Evolutionary conservation across 2,797 vertebrate genomes (phyloP).

Genomic region (Selene dorsalis): DNA sequence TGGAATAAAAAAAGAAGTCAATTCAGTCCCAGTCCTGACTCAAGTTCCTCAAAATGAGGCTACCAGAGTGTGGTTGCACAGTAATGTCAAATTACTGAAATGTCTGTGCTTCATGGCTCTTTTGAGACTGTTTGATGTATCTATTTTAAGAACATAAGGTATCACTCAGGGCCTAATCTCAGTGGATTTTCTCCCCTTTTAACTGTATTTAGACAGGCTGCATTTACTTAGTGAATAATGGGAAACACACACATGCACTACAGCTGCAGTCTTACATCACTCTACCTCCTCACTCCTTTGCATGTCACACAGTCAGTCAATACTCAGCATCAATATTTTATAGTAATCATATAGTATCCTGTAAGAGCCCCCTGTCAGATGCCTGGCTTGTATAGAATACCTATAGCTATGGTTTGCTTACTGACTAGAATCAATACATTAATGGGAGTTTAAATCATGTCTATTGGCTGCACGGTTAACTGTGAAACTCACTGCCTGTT

Average conservation of each 20-base stretch:
- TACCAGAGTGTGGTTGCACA: neutral
- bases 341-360: conserved; percentile 61
- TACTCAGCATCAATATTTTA: conserved; percentile 55
- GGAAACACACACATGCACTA: conserved; percentile 2
- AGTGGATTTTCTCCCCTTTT: conserved; percentile 38
- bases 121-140: conserved; percentile 36
- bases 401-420: conserved; percentile 64
- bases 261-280: conserved; percentile 26
- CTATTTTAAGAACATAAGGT: conserved; percentile 58
- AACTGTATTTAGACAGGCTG: conserved; percentile 26
- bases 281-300: conserved; percentile 44
- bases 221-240: conserved; percentile 22
- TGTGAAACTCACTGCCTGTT: conserved; percentile 27
- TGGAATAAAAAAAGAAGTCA: too few species aligned
- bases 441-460: conserved; percentile 59
- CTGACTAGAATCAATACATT: conserved; percentile 61
- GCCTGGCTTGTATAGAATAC: conserved; percentile 37
- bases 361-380: conserved; percentile 51
- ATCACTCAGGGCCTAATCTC: conserved; percentile 54
- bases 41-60: neutral
- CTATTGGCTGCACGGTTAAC: conserved; percentile 43
- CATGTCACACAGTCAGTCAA: conserved; percentile 64
- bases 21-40: neutral
- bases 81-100: conserved; percentile 22
- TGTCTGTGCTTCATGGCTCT: conserved; percentile 1